These are phyloP conservation scores for Xiphias gladius DNA, from an alignment of 2,113 vertebrate species.

Conservation along the genomic window DNA sequence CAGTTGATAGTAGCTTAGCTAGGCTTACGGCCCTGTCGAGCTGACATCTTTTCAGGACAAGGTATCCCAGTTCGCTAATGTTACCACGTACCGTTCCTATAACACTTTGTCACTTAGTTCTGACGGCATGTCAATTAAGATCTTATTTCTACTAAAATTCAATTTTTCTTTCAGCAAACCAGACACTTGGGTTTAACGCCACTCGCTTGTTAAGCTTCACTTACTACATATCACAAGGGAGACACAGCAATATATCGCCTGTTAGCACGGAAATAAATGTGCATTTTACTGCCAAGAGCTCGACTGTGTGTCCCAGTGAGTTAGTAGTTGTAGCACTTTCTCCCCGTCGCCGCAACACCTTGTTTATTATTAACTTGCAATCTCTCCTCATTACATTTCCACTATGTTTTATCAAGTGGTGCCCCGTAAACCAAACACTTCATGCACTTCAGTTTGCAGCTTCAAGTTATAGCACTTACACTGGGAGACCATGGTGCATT, in stretches of 20 bases:
- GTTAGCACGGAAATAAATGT: constrained; percentile 33
- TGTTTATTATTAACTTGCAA: constrained; percentile 63
- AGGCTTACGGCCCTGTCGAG: constrained; percentile 78
- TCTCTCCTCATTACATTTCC: constrained; percentile 10
- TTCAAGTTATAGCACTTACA: neutral
- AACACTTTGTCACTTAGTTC: constrained; percentile 33
- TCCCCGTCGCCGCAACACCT: neutral
- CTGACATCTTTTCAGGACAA: constrained; percentile 66
- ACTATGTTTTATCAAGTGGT: constrained; percentile 34
- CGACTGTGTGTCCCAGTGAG: constrained; percentile 2
- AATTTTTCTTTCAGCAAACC: neutral
- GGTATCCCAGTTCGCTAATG: constrained; percentile 21
- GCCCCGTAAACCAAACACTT: constrained; percentile 34
- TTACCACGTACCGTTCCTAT: neutral
- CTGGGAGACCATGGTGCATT: neutral
- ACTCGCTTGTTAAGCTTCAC: constrained; percentile 38
- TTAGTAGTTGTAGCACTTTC: constrained; percentile 54
- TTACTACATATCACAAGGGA: constrained; percentile 30
- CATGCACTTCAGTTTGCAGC: constrained; percentile 18
- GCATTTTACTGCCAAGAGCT: constrained; percentile 22
- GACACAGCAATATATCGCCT: constrained; percentile 36
- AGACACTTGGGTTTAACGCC: constrained; percentile 43
- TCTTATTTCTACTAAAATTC: constrained; percentile 12
- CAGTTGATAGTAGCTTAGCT: constrained; percentile 76
- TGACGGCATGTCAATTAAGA: neutral